These are phyloP conservation scores for Himalopsyche anomala DNA, from an alignment of 2,888 invertebrate species.

Conservation along the genomic window DNA sequence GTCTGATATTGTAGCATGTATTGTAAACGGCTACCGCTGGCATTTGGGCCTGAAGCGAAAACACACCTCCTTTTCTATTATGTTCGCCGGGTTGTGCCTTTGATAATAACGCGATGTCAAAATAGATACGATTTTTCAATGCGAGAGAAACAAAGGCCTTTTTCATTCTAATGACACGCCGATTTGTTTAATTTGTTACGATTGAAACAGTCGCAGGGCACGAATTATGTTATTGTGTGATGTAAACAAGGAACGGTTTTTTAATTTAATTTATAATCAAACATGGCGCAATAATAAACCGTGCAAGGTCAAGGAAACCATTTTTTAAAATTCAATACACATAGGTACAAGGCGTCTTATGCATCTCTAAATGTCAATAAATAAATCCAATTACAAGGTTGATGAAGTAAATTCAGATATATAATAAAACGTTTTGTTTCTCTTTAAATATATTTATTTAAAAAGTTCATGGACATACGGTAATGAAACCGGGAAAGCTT, in stretches of 20 bases:
- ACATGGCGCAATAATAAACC: not conserved
- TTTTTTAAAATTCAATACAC: not conserved
- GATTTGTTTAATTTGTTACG: constrained; percentile 10
- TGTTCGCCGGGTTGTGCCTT: not conserved
- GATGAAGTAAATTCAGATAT: not conserved
- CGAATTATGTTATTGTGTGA: constrained; percentile 8
- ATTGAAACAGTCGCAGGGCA: not conserved
- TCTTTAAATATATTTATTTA: not conserved
- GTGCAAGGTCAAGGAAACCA: not conserved
- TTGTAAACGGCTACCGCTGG: constrained; percentile 45
- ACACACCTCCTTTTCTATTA: constrained; percentile 37
- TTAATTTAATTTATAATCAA: constrained; percentile 13
- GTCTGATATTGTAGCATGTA: constrained; percentile 30
- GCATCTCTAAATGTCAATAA: constrained; percentile 3
- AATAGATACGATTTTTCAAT: constrained; percentile 15
- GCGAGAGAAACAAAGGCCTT: constrained; percentile 9
- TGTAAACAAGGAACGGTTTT: not conserved
- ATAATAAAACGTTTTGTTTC: not conserved
- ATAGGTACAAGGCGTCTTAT: too few relatives aligned
- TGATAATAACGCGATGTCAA: constrained; percentile 26
- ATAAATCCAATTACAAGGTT: not conserved
- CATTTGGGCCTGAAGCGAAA: constrained; percentile 39
- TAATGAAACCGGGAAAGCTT: not conserved
- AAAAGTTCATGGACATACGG: not conserved
- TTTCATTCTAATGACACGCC: constrained; percentile 10